phyloP scores from a whole-genome alignment of 2,888 invertebrate species.

The Craniophora ligustri region DNA sequence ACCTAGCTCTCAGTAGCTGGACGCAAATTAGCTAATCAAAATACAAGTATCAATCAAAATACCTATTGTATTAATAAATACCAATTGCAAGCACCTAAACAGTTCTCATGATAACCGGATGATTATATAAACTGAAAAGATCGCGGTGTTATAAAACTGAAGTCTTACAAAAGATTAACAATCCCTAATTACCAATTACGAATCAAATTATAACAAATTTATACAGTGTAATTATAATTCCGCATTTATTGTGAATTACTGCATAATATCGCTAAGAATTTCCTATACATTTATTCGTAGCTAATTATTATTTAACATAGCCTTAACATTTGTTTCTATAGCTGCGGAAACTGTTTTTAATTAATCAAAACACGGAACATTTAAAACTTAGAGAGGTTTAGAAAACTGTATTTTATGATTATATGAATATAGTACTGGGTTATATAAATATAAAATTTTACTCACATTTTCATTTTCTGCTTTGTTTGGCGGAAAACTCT shows the following conservation, averaged over 20 bases:
- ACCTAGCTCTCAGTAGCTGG: too few relatives aligned
- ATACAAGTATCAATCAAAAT: too few relatives aligned
- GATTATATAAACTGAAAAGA: slow-evolving; percentile 2
- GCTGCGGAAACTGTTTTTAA: slow-evolving; percentile 28
- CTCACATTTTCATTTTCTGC: too few relatives aligned
- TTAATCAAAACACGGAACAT: slow-evolving; percentile 26
- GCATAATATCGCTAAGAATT: slow-evolving; percentile 33
- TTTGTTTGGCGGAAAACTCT: too few relatives aligned
- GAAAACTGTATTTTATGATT: too few relatives aligned
- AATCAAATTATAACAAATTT: slow-evolving; percentile 27
- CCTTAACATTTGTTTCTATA: slow-evolving; percentile 30
- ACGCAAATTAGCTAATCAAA: too few relatives aligned
- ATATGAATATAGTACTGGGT: too few relatives aligned
- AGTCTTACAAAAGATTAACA: slow-evolving; percentile 8
- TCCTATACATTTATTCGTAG: slow-evolving; percentile 35
- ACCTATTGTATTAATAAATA: too few relatives aligned
- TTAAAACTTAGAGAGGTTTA: background rate
- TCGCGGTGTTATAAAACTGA: background rate
- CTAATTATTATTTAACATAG: slow-evolving; percentile 44
- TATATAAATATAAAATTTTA: too few relatives aligned
- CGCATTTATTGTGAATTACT: slow-evolving; percentile 32
- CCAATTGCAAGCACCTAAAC: background rate
- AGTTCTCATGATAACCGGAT: background rate
- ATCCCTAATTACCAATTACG: slow-evolving; percentile 36
- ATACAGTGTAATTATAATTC: slow-evolving; percentile 35